A percentile compares a stretch with the other conserved stretches of the same genome.
Conservation (phyloP, 1,140 invertebrate genomes). For the Oscheius sp. region DNA sequence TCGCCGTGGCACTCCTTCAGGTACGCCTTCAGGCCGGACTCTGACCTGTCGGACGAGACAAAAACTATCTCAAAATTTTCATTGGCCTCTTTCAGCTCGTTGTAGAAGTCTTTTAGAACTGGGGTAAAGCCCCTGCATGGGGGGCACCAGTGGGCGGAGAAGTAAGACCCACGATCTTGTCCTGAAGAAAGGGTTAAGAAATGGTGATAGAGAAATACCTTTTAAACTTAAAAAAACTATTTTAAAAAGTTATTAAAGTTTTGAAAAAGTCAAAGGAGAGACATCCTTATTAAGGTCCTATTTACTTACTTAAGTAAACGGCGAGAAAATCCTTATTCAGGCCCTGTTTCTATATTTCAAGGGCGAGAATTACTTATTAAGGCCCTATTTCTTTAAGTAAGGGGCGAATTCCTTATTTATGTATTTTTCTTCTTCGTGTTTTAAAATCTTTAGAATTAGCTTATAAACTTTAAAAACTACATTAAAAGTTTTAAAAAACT, state of each 20-base stretch:
- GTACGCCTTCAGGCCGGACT: conserved; percentile 57
- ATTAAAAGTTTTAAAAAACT: not conserved
- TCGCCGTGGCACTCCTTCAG: conserved; percentile 61
- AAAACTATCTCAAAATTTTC: conserved; percentile 60
- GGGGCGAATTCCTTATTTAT: too few relatives aligned
- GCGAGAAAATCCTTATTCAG: too few relatives aligned
- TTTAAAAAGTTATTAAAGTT: not conserved
- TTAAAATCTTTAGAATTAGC: not conserved
- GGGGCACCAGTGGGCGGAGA: conserved; percentile 67
- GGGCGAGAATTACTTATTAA: too few relatives aligned
- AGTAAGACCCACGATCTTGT: conserved; percentile 63
- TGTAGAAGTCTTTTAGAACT: conserved; percentile 57
- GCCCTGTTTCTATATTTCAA: too few relatives aligned
- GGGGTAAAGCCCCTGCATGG: conserved; percentile 66
- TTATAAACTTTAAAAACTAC: too few relatives aligned
- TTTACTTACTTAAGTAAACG: too few relatives aligned
- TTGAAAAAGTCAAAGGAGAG: not conserved
- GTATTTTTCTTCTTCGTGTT: not conserved
- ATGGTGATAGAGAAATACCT: not conserved
- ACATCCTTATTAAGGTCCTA: too few relatives aligned
- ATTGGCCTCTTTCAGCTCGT: conserved; percentile 32
- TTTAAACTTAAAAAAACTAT: not conserved
- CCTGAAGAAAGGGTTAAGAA: not conserved
- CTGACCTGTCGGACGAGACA: conserved; percentile 60
- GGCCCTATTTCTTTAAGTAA: too few relatives aligned